These are phyloP conservation scores for Gadus macrocephalus DNA, from an alignment of 2,113 vertebrate genomes.

Conservation along the genomic window DNA sequence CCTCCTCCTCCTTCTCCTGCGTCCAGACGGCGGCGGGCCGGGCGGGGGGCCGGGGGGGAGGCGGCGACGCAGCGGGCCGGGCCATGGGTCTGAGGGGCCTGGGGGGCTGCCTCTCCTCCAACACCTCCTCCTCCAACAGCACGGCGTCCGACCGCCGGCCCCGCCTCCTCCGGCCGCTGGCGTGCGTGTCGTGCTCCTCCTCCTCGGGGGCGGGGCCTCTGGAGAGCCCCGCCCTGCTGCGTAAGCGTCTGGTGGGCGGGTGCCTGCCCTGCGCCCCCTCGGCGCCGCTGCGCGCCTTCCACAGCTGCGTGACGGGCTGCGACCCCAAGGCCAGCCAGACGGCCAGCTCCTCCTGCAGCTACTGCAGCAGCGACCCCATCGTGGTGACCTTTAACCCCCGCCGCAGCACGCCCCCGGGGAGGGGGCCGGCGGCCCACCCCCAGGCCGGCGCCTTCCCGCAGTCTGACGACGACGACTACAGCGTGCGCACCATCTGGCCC, in stretches of 20 bases:
- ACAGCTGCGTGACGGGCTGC: constrained; percentile 76
- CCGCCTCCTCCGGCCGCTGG: constrained; percentile 65
- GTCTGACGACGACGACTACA: constrained; percentile 75
- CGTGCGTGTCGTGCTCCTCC: constrained; percentile 72
- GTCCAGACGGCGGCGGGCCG: constrained; percentile 48
- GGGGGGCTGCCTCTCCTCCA: constrained; percentile 76
- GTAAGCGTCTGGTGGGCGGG: constrained; percentile 71
- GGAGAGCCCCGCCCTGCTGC: constrained; percentile 72
- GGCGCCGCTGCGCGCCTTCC: constrained; percentile 69
- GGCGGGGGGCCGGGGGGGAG: constrained; percentile 40
- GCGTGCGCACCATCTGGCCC: constrained; percentile 79
- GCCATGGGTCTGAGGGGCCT: constrained; percentile 70
- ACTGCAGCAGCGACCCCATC: constrained; percentile 84
- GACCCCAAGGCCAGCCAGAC: constrained; percentile 75
- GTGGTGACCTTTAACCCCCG: constrained; percentile 79
- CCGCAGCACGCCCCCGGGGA: constrained; percentile 61
- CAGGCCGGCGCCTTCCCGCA: constrained; percentile 51
- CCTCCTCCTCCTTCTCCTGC: constrained; percentile 67
- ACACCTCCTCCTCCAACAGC: constrained; percentile 76
- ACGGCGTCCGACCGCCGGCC: constrained; percentile 71
- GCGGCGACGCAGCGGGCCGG: constrained; percentile 34
- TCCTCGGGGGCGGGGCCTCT: constrained; percentile 54
- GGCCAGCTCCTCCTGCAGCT: constrained; percentile 80
- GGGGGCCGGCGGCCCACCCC: constrained; percentile 48
- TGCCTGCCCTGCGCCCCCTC: constrained; percentile 76